phyloP scores from a whole-genome alignment of 2,797 vertebrate species.

The Malacoraja senta region DNA sequence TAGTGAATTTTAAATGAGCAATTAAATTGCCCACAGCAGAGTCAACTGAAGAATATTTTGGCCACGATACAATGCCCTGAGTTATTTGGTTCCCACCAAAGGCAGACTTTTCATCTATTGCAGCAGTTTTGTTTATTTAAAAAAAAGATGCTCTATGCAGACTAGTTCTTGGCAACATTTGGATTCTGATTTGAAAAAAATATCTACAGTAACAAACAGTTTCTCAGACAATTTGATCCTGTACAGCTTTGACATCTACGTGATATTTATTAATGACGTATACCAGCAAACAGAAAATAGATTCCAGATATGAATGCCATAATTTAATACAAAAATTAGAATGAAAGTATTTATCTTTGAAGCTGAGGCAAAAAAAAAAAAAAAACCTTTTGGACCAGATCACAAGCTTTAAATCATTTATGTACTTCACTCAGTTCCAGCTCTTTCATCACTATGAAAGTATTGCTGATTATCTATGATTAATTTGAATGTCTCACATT shows the following conservation, averaged over 20 bases:
- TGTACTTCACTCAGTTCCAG: not conserved
- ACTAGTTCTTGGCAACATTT: not conserved
- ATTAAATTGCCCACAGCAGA: not conserved
- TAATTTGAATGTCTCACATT: not conserved
- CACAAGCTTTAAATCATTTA: not conserved
- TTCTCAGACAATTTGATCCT: not conserved
- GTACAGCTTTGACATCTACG: not conserved
- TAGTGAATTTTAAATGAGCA: not conserved
- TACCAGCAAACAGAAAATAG: not conserved
- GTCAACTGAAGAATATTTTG: not conserved
- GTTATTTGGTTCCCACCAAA: not conserved
- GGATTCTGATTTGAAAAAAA: not conserved
- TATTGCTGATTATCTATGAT: not conserved
- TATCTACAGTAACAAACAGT: not conserved
- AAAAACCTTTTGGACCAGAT: not conserved
- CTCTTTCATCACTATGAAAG: not conserved
- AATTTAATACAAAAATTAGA: not conserved
- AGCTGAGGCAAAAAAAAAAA: not conserved
- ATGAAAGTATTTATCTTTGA: not conserved
- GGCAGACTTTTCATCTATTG: not conserved
- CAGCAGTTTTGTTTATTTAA: not conserved
- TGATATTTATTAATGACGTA: not conserved
- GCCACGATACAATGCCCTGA: not conserved
- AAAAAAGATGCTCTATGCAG: not conserved
- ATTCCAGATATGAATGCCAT: not conserved